Conservation (phyloP, 2,113 vertebrate species). For the Corythornis madagascariensis region DNA sequence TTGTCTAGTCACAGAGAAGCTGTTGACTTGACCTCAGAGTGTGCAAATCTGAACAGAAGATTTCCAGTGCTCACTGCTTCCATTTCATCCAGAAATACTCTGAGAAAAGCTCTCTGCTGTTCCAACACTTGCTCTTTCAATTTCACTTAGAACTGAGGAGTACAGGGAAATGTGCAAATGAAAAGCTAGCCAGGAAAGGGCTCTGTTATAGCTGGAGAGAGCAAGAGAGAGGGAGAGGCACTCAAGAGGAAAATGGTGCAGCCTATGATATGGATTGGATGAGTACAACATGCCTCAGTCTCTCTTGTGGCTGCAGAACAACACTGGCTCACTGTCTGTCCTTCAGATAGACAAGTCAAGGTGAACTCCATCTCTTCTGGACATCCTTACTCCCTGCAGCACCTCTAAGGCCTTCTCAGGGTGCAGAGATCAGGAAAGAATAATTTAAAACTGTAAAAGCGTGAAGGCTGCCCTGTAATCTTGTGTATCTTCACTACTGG, state of each 20-base stretch:
- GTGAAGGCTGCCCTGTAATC: neutral
- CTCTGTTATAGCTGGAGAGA: neutral
- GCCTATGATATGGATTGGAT: neutral
- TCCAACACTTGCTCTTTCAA: slow-evolving; percentile 49
- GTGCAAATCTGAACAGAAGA: neutral
- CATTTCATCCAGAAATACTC: slow-evolving; percentile 1
- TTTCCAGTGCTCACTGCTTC: neutral
- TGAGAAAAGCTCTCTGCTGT: neutral
- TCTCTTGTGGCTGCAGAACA: neutral
- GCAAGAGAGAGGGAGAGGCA: neutral
- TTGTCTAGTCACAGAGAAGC: neutral
- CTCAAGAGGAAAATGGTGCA: neutral
- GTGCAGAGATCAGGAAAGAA: neutral
- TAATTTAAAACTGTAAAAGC: accelerated
- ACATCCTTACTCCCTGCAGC: neutral
- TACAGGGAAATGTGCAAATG: neutral
- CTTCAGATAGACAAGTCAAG: accelerated
- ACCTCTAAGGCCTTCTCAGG: neutral
- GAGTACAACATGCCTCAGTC: neutral
- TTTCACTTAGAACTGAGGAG: neutral
- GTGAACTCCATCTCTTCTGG: neutral
- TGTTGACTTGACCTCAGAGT: neutral
- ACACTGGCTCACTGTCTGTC: neutral
- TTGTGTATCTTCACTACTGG: neutral
- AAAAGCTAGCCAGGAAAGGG: neutral